A percentile compares a stretch with the other conserved stretches of the same genome.
phyloP scores from a whole-genome alignment of 2,888 invertebrate species.

The Achlya flavicornis region DNA sequence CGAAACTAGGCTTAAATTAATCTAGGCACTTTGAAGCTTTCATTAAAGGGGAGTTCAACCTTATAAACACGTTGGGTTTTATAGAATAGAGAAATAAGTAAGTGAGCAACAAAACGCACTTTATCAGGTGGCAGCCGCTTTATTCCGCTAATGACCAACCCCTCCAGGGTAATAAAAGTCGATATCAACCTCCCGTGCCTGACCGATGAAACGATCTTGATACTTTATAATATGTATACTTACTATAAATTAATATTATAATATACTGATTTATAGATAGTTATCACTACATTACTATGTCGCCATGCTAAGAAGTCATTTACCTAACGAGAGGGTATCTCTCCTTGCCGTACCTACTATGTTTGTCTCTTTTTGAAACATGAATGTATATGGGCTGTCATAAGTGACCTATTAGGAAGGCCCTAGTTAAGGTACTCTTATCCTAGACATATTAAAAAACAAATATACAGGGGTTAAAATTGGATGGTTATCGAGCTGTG shows the following conservation, averaged over 20 bases:
- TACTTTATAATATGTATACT: conserved; percentile 40
- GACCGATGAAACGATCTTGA: conserved; percentile 49
- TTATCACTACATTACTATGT: no score
- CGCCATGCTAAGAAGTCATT: no score
- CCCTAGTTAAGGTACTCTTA: no score
- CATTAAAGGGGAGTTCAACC: not conserved
- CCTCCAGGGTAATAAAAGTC: conserved; percentile 82
- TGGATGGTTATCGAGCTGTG: no score
- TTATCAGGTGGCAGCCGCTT: conserved; percentile 83
- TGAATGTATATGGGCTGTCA: no score
- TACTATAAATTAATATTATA: not conserved
- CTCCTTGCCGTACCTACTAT: no score
- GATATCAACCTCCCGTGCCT: conserved; percentile 70
- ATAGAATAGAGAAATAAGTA: conserved; percentile 65
- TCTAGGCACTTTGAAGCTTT: not conserved
- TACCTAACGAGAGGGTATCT: no score
- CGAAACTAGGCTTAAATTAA: not conserved
- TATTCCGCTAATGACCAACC: conserved; percentile 83
- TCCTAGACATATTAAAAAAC: no score
- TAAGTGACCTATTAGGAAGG: no score
- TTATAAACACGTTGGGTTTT: conserved; percentile 31
- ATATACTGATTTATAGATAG: no score
- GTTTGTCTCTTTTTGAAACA: no score
- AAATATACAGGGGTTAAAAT: no score
- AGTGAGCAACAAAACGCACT: conserved; percentile 83